phyloP scores from a whole-genome alignment of 2,888 invertebrate genomes.

The Ennomos fuscantarius region DNA sequence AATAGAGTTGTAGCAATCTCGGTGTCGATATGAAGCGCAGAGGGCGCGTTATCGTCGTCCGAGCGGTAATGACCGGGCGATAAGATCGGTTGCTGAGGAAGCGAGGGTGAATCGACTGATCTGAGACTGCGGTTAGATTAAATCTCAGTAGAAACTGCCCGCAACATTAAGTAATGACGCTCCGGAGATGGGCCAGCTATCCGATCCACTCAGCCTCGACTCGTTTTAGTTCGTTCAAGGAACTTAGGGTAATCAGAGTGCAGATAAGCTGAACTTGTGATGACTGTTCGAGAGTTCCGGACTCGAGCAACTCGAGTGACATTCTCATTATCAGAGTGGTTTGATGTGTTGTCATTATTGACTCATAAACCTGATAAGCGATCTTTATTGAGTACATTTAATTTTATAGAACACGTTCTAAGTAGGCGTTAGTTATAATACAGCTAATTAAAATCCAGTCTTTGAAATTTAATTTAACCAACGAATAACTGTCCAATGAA shows the following conservation, averaged over 20 bases:
- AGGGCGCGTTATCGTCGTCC: conserved; percentile 59
- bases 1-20: conserved; percentile 63
- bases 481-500: background rate
- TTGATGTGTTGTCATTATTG: conserved; percentile 40
- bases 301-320: conserved; percentile 38
- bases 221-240: conserved; percentile 65
- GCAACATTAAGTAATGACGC: conserved; percentile 78
- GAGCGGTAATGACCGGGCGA: conserved; percentile 66
- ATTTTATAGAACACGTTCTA: conserved; percentile 19
- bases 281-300: conserved; percentile 44
- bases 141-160: conserved; percentile 69
- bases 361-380: conserved; percentile 23
- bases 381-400: conserved; percentile 23
- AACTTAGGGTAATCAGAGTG: conserved; percentile 56
- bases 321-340: conserved; percentile 43
- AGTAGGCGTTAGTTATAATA: background rate
- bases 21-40: conserved; percentile 44
- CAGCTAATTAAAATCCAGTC: background rate
- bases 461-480: background rate
- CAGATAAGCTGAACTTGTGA: conserved; percentile 41
- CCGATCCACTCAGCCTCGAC: conserved; percentile 48
- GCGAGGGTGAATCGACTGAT: conserved; percentile 63
- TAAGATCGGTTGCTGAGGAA: conserved; percentile 55
- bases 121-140: conserved; percentile 63
- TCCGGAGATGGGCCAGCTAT: conserved; percentile 66